Evolutionary conservation across 2,797 vertebrate genomes (phyloP).

Genomic region (Urocyon cinereoargenteus): DNA sequence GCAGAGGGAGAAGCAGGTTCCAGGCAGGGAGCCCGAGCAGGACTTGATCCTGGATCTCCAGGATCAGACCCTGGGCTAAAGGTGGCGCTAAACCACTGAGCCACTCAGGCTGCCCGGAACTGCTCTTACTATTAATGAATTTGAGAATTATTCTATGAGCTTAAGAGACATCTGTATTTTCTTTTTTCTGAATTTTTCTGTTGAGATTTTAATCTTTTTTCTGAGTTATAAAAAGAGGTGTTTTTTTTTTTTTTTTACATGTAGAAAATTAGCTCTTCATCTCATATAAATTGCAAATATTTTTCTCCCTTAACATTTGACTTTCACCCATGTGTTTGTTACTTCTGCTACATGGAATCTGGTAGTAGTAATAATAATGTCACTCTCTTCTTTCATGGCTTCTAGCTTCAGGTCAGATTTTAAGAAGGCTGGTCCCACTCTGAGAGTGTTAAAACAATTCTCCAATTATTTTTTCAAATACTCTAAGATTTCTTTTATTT

Average conservation of each 20-base stretch:
- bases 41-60: too few relatives aligned
- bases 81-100: too few relatives aligned
- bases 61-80: too few relatives aligned
- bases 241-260: neutral
- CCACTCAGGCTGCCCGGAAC: neutral
- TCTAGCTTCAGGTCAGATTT: neutral
- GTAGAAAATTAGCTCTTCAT: slow-evolving; percentile 48
- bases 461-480: neutral
- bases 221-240: neutral
- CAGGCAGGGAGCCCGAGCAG: too few relatives aligned
- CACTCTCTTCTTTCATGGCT: neutral
- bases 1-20: too few relatives aligned
- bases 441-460: slow-evolving; percentile 34
- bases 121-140: neutral
- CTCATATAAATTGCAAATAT: neutral
- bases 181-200: slow-evolving; percentile 34
- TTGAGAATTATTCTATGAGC: neutral
- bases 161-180: neutral
- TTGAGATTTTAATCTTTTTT: neutral
- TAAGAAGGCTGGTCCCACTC: neutral
- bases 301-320: slow-evolving; percentile 28
- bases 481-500: neutral
- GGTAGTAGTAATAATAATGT: neutral
- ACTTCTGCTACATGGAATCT: slow-evolving; percentile 19
- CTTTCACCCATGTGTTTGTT: neutral